phyloP scores from a whole-genome alignment of 2,888 invertebrate species.

The Hypena proboscidalis region DNA sequence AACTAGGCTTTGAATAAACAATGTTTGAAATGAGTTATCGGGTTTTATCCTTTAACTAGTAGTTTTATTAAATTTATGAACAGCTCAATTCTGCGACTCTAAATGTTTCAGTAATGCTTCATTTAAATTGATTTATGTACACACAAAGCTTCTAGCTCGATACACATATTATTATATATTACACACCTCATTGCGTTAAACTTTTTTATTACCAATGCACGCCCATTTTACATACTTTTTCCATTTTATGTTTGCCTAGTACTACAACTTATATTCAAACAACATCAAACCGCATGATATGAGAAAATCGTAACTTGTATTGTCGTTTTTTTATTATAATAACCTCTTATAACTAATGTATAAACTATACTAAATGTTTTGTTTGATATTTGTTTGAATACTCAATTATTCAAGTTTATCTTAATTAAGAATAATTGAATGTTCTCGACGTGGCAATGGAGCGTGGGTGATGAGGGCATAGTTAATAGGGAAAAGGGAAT shows the following conservation, averaged over 20 bases:
- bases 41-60: too few relatives aligned
- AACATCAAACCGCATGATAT: constrained; percentile 63
- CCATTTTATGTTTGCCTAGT: constrained; percentile 1
- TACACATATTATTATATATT: too few relatives aligned
- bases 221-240: background rate
- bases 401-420: constrained; percentile 33
- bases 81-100: too few relatives aligned
- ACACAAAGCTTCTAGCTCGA: too few relatives aligned
- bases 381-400: constrained; percentile 37
- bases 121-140: too few relatives aligned
- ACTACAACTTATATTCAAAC: constrained; percentile 12
- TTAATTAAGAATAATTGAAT: constrained; percentile 42
- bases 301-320: constrained; percentile 77
- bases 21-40: too few relatives aligned
- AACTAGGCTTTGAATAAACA: too few relatives aligned
- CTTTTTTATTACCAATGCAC: background rate
- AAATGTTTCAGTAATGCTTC: too few relatives aligned
- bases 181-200: too few relatives aligned
- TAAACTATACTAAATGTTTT: constrained; percentile 52
- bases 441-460: constrained; percentile 34
- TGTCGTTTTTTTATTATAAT: constrained; percentile 74
- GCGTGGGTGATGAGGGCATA: constrained; percentile 22
- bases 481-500: constrained; percentile 9
- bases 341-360: constrained; percentile 66
- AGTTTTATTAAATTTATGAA: too few relatives aligned